A percentile compares a stretch with the other conserved stretches of the same genome.
Conservation (phyloP, 2,888 invertebrate genomes). For the Stenolophus ochropezus region DNA sequence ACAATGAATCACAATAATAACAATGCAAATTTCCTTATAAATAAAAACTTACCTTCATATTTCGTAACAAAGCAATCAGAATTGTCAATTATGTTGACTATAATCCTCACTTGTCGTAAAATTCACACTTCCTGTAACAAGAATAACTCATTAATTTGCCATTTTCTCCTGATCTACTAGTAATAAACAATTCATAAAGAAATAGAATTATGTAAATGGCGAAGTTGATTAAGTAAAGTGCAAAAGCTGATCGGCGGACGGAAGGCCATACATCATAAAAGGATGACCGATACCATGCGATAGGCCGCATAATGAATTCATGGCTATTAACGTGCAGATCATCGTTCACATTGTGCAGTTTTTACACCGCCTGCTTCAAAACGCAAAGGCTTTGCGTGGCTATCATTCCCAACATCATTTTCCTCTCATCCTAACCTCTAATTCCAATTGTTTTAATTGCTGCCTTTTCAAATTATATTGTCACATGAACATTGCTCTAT, state of each 20-base stretch:
- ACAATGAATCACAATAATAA: not conserved
- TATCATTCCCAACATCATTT: not conserved
- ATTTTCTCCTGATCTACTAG: not conserved
- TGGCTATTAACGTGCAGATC: constrained; percentile 7
- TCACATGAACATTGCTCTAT: not conserved
- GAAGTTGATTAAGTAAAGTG: constrained; percentile 21
- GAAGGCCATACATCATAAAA: constrained; percentile 26
- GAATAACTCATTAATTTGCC: constrained; percentile 33
- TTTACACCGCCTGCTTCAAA: not conserved
- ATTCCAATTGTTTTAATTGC: not conserved
- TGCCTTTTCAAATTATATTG: not conserved
- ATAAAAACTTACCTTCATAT: constrained; percentile 33
- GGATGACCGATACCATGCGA: not conserved
- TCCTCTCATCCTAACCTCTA: not conserved
- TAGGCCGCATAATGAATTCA: constrained; percentile 5
- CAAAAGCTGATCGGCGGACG: constrained; percentile 2
- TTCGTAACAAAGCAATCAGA: constrained; percentile 19
- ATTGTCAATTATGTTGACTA: constrained; percentile 4
- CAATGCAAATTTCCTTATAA: not conserved
- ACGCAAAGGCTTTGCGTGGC: not conserved
- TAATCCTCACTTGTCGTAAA: constrained; percentile 21
- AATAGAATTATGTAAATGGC: constrained; percentile 20
- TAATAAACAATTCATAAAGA: constrained; percentile 28
- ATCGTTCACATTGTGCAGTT: not conserved
- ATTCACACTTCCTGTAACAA: constrained; percentile 35